Evolutionary conservation across 2,797 vertebrate species (phyloP), one percentile per base, ranked within the genome.

Genomic region (Sphenopsis melanotis): DNA sequence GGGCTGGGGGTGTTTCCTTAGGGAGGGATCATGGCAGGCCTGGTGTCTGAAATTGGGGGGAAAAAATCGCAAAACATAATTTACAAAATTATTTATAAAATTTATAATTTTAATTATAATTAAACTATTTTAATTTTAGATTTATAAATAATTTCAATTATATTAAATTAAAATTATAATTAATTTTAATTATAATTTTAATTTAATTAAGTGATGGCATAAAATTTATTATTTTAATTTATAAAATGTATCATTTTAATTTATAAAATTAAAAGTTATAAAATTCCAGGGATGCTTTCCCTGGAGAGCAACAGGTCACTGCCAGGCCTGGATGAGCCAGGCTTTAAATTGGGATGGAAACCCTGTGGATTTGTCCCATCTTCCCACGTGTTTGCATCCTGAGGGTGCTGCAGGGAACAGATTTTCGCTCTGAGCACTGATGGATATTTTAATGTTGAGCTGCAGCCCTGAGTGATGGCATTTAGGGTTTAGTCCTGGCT

Each of bases 401-500:
- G 9, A 39, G 34, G 22, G 20, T 22, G 57, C 59, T 64, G 63
- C 60, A 53, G 42, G 69, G 56, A 53, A 3, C 19, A 39, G 46
- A 12, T 50, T 79, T 50, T 36, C 30, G 82, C 66, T 59, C 53
- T 1, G 37, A 47, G 64, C 46, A 1, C 50, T 12, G 32, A 22
- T 7, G 56, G 78, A 10, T 20, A 0, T 57, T 72, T 30, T 6
- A 23, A 12, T 0, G 1, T n/a, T 8, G 32, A 66, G 66, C 61
- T 59, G 68, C 63, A 49, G 5, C 34, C 22, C 53, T 0, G 36
- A 46, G 30, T 0, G 19, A 8, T 1, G 2, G 65, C 10, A 2
- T n/a, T 65, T 2, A 17, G 81, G 56, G 56, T 55, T 86, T 36
- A 57, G 60, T 36, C 46, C 57, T 34, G 34, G 89, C 60, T 66